phyloP scores from a whole-genome alignment of 2,113 vertebrate genomes.

The Sturnus vulgaris region DNA sequence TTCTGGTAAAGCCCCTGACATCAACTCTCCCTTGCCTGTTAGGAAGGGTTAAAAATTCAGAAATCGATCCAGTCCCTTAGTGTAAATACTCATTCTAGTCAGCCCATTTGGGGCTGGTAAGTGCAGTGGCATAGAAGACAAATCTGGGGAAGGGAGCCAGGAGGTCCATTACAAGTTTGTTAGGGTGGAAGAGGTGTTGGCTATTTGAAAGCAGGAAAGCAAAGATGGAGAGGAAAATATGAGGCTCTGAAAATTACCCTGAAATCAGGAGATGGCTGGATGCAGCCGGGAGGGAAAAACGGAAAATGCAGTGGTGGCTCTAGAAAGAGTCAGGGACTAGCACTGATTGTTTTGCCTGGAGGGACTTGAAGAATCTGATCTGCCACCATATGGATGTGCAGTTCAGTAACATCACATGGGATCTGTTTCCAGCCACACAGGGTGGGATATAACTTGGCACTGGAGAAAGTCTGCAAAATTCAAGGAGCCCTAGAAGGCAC shows the following conservation, averaged over 20 bases:
- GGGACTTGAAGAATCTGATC: not conserved
- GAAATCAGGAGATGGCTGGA: not conserved
- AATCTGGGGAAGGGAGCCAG: not conserved
- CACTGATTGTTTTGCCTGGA: not conserved
- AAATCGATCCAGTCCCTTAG: not conserved
- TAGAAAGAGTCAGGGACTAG: not conserved
- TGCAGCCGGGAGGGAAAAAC: not conserved
- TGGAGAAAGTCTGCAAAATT: not conserved
- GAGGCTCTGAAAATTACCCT: not conserved
- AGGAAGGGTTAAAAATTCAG: not conserved
- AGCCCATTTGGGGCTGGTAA: not conserved
- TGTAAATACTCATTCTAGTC: not conserved
- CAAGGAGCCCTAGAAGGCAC: not conserved
- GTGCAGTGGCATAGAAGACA: not conserved
- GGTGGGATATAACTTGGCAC: not conserved
- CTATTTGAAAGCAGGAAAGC: not conserved
- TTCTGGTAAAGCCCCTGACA: not conserved
- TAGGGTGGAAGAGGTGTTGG: not conserved
- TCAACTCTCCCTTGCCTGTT: not conserved
- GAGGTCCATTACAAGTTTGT: constrained; percentile 29
- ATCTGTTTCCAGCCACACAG: not conserved
- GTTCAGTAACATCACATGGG: fast-evolving
- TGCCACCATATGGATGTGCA: not conserved
- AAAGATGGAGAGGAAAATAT: not conserved
- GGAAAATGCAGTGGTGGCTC: not conserved